phyloP scores from a whole-genome alignment of 2,797 vertebrate genomes.

The Melanotaenia pygmaea region DNA sequence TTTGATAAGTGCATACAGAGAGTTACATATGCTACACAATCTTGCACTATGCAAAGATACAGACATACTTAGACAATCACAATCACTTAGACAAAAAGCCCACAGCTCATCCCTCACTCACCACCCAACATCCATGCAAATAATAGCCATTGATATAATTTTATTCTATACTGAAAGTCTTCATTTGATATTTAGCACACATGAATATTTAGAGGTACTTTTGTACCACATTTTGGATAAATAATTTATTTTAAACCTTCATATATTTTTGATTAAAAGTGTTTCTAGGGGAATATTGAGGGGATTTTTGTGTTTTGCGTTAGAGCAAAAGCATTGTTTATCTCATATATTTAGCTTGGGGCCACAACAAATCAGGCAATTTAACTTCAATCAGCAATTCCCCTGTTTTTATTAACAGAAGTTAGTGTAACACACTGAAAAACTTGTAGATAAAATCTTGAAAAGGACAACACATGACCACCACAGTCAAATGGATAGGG shows the following conservation, averaged over 20 bases:
- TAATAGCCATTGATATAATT: slow-evolving; percentile 29
- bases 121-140: slow-evolving; percentile 6
- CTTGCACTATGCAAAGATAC: slow-evolving; percentile 68
- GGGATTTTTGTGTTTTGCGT: slow-evolving; percentile 38
- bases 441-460: slow-evolving; percentile 20
- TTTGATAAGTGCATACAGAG: slow-evolving; percentile 50
- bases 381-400: slow-evolving; percentile 35
- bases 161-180: slow-evolving; percentile 13
- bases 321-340: slow-evolving; percentile 35
- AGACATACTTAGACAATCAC: slow-evolving; percentile 64
- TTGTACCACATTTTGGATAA: slow-evolving; percentile 44
- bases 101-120: slow-evolving; percentile 36
- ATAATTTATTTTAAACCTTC: slow-evolving; percentile 41
- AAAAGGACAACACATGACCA: slow-evolving; percentile 53
- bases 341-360: slow-evolving; percentile 21
- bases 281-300: slow-evolving; percentile 28
- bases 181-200: slow-evolving; percentile 35
- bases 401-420: slow-evolving; percentile 13
- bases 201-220: slow-evolving; percentile 45
- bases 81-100: slow-evolving; percentile 49
- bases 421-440: slow-evolving; percentile 19
- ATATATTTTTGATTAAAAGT: slow-evolving; percentile 49
- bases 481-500: slow-evolving; percentile 34
- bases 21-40: slow-evolving; percentile 40
- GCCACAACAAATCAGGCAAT: slow-evolving; percentile 21